Base-by-base conservation (phyloP, 1,140 invertebrate species). In the Eriocheir sinensis region DNA sequence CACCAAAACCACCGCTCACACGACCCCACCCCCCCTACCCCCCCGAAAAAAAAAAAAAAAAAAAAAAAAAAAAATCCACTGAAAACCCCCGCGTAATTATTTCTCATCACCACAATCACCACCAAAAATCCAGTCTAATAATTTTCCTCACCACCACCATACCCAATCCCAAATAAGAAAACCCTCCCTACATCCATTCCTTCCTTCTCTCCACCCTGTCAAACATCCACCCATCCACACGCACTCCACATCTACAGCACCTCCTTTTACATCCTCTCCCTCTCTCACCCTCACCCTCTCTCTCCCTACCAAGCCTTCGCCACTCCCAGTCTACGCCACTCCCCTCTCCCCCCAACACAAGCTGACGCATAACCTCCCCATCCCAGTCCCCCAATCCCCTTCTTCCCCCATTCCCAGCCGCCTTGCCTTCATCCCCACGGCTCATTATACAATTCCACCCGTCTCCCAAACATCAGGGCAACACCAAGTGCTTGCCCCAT, bases 401-500 rank as follows among this genome's bases (percentile, higher is more conserved):
- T 72, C 60, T 72, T 27, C 27, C 60, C 27, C 60, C 27, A 15
- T 12, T 72, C 60, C 27, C 27, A 72, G 12, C 27, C 27, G 60
- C 27, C 60, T 72, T 72, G 27, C 83, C 40, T 12, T 41, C 34
- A 21, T 85, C 27, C 83, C 34, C 83, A 21, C 17, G 60, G 4
- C 60, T 72, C 21, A 72, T 72, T 72, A 72, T n/a, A n/a, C 21
- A 72, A 72, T 72, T 72, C 21, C 27, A 72, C 60, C 27, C 60
- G 60, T 72, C 60, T 8, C 60, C 60, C 60, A 72, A 72, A 72
- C 60, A 72, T 72, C n/a, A 72, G 6, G n/a, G n/a, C n/a, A n/a
- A 72, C 60, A n/a, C 60, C 60, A 72, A 72, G 60, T n/a, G n/a
- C 60, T 72, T 72, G 60, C n/a, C 60, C 60, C 60, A 72, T 72